Evolutionary conservation across 2,797 vertebrate genomes (phyloP), one percentile per base, ranked within the genome.

Genomic region (Hippoglossus hippoglossus): DNA sequence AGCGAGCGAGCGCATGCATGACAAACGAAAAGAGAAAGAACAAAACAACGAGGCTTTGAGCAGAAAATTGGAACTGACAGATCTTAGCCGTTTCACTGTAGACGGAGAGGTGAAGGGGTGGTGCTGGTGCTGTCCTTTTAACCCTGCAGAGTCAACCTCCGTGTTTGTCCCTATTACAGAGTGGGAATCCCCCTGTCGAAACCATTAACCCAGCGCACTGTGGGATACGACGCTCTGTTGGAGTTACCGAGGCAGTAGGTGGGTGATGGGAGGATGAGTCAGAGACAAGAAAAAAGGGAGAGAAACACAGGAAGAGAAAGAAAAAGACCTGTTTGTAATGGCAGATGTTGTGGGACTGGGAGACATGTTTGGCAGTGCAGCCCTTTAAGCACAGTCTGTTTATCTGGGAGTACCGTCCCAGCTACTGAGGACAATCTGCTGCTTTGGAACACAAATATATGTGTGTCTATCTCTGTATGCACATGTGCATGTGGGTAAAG

Each of bases 181-280:
- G 72, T 89, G 75, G 64, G 85, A 87, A 75, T 75, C 62, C 77
- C 80, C 84, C 82, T 85, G 87, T 87, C 86, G 79, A 54, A 86
- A 84, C 60, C 70, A 91, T 89, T 89, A 91, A 88, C 81, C 76
- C 55, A 60, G 53, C 61, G 77, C 71, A 82, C 72, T 34, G 67
- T 71, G 66, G 80, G 52, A 75, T 76, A 55, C 79, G 80, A 73
- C 5, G 60, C 67, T 61, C 8, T 47, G 75, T 73, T 34, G 24
- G 57, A 76, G 75, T 62, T 60, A 69, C 56, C 4, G 13, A 64
- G 63, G 59, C 81, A 67, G 78, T 59, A 31, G 73, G 69, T 77
- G 67, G 80, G 74, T 67, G 76, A 73, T 72, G 72, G 73, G 44
- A 81, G 67, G 65, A 82, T 91, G 89, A 91, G 86, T 92, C 89